phyloP scores from a whole-genome alignment of 2,888 invertebrate genomes.

The Chirona hameri region DNA sequence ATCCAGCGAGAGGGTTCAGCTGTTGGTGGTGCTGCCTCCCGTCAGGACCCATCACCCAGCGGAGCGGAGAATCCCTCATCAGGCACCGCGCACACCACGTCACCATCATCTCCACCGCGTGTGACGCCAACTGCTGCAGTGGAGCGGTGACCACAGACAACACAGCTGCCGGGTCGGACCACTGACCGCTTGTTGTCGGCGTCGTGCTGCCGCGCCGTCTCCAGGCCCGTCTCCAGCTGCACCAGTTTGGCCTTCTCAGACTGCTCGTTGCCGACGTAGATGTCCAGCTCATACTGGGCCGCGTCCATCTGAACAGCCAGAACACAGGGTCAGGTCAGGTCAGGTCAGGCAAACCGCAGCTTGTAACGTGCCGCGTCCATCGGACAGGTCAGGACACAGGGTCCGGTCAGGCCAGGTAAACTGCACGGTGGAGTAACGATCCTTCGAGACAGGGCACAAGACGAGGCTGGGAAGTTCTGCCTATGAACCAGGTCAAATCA shows the following conservation, averaged over 20 bases:
- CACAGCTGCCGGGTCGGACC: not conserved
- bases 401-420: not conserved
- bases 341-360: not conserved
- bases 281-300: conserved; percentile 73
- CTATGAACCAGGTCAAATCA: no score
- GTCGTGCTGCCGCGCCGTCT: conserved; percentile 51
- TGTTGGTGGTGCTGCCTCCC: no score
- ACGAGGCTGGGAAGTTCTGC: no score
- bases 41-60: no score
- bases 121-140: no score
- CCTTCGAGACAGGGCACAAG: no score
- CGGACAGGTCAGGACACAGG: not conserved
- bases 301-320: conserved; percentile 49
- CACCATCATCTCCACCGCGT: no score
- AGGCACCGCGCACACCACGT: no score
- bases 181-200: conserved; percentile 48
- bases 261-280: conserved; percentile 64
- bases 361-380: not conserved
- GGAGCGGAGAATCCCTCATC: no score
- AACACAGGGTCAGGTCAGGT: not conserved
- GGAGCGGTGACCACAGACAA: no score
- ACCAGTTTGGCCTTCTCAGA: conserved; percentile 63
- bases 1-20: no score
- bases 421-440: no score
- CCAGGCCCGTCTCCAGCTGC: conserved; percentile 52